Evolutionary conservation across 2,888 invertebrate species (phyloP), one percentile per base, ranked within the genome.

Genomic region (Chrysina gloriosa): DNA sequence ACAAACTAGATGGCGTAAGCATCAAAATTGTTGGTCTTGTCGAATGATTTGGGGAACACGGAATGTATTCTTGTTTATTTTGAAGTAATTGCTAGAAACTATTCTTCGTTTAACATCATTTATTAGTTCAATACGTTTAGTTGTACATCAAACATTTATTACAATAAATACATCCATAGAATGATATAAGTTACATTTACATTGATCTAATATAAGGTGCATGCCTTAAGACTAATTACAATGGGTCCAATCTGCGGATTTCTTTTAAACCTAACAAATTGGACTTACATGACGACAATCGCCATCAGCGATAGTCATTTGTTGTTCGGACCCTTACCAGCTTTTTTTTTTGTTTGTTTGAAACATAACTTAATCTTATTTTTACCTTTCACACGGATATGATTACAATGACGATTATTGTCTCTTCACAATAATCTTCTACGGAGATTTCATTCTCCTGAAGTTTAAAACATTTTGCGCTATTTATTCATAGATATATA

Each of bases 301-400:
- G 58, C 39, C 58, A 58, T 58, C 76, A 75, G 27, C 76, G 76
- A 73, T 74, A 74, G 75, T 73, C 74, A 71, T 76, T 76, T 81
- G 81, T 82, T 81, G 81, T 83, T 84, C 83, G 83, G 84, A 84
- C 83, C 84, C 84, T 83, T 82, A 84, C 84, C 84, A 84, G 84
- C 84, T 83, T 83, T 78, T 63, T 45, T 39, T 29, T 42, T 66
- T 65, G 48, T 45, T 56, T 47, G 25, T 54, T 65, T 45, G 74
- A 71, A 77, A 79, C 75, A 70, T 77, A 78, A 76, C 70, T 70
- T 71, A 64, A 48, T 65, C 48, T 56, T 67, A 61, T 34, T 39
- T 42, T 50, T 63, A 50, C 27, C 64, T 56, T 56, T 58, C 58
- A 56, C 68, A 64, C 65, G 56, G 67, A 52, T 63, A 50, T 78